phyloP scores from a whole-genome alignment of 2,113 vertebrate genomes.

The Lipotes vexillifer region DNA sequence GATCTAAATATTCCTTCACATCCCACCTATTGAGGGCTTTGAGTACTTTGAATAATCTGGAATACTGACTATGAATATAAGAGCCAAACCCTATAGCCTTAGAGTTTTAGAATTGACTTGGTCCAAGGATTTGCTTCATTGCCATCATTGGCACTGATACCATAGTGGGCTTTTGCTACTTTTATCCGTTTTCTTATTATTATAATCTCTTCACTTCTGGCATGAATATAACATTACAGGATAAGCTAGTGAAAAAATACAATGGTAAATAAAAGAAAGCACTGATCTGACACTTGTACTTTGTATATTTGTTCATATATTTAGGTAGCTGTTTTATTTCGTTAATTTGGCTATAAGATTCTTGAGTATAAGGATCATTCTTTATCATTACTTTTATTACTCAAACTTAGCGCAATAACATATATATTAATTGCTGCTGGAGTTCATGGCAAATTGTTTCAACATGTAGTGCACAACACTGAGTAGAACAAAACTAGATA shows the following conservation, averaged over 20 bases:
- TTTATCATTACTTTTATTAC: neutral
- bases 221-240: neutral
- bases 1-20: neutral
- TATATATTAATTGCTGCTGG: neutral
- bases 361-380: neutral
- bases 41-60: neutral
- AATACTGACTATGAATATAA: neutral
- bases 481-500: neutral
- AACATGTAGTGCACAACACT: neutral
- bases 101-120: neutral
- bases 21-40: neutral
- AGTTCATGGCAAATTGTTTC: slow-evolving; percentile 12
- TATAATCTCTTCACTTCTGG: neutral
- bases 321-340: slow-evolving; percentile 15
- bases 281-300: neutral
- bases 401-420: neutral
- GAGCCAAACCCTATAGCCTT: neutral
- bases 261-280: neutral
- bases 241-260: neutral
- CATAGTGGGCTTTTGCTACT: neutral
- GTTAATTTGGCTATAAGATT: neutral
- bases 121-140: neutral
- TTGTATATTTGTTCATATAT: neutral
- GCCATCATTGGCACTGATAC: neutral
- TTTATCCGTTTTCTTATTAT: neutral